Evolutionary conservation across 2,113 vertebrate species (phyloP).

Genomic region (Tamias sibiricus): DNA sequence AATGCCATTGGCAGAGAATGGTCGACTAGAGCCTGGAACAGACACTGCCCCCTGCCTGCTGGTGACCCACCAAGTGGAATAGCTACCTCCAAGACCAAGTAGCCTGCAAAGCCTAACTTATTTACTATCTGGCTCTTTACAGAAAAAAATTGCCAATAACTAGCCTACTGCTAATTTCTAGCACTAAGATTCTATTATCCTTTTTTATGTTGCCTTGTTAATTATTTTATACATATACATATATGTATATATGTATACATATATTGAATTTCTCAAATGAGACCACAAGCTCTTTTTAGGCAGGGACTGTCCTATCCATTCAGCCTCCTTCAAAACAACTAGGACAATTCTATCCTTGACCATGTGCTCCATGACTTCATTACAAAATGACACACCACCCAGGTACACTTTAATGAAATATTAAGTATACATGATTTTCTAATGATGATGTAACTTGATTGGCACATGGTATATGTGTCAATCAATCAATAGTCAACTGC

Average conservation of each 20-base stretch:
- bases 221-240: too few species aligned
- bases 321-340: background rate
- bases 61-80: too few species aligned
- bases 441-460: background rate
- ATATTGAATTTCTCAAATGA: background rate
- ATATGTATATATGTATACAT: too few species aligned
- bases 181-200: background rate
- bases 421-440: background rate
- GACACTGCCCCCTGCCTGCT: background rate
- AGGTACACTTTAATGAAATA: background rate
- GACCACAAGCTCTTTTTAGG: background rate
- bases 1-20: background rate
- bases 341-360: too few species aligned
- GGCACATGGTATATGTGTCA: too few species aligned
- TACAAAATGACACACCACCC: background rate
- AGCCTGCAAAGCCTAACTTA: too few species aligned
- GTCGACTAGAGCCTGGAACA: background rate
- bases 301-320: background rate
- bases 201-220: background rate
- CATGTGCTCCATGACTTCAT: background rate
- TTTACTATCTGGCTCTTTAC: too few species aligned
- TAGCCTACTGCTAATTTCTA: background rate
- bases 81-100: background rate
- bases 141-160: background rate
- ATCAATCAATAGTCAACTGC: background rate